Evolutionary conservation across 2,113 vertebrate genomes (phyloP).

Genomic region (Psettodes erumei): DNA sequence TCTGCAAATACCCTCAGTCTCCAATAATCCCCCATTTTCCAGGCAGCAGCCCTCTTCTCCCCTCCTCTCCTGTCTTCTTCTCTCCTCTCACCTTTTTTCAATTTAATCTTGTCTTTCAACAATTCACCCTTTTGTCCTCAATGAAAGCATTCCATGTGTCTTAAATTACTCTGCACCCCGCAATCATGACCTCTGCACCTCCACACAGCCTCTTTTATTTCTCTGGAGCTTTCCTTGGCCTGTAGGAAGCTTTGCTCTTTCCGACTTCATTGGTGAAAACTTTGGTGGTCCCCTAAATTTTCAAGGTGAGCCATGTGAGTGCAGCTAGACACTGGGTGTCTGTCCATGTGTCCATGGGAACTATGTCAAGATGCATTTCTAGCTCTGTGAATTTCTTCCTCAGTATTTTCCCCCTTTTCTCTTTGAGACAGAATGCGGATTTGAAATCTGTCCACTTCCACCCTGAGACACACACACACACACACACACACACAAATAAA

Average conservation of each 20-base stretch:
- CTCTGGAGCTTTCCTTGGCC: constrained; percentile 24
- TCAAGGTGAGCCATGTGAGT: constrained; percentile 36
- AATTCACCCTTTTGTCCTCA: constrained; percentile 62
- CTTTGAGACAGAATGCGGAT: not conserved
- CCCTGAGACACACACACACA: not conserved
- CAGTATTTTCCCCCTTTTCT: constrained; percentile 7
- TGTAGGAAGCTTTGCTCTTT: constrained; percentile 43
- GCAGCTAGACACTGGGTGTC: constrained; percentile 20
- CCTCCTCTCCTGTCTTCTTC: not conserved
- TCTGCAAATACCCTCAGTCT: constrained; percentile 32
- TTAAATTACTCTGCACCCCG: constrained; percentile 58
- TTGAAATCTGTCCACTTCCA: constrained; percentile 17
- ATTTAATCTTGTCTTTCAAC: constrained; percentile 64
- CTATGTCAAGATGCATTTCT: constrained; percentile 22
- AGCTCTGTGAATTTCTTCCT: constrained; percentile 2
- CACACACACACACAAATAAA: not conserved
- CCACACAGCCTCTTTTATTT: constrained; percentile 29
- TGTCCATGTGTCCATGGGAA: constrained; percentile 15
- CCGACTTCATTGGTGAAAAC: constrained; percentile 35
- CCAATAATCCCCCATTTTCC: constrained; percentile 39
- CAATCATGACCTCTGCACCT: constrained; percentile 47
- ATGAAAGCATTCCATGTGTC: constrained; percentile 56
- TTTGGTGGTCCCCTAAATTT: constrained; percentile 26
- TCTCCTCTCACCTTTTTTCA: constrained; percentile 48
- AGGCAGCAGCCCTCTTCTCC: constrained; percentile 19